Evolutionary conservation across 2,113 vertebrate genomes (phyloP), one percentile per base, ranked within the genome.

Genomic region (Pachycephala philippinensis): DNA sequence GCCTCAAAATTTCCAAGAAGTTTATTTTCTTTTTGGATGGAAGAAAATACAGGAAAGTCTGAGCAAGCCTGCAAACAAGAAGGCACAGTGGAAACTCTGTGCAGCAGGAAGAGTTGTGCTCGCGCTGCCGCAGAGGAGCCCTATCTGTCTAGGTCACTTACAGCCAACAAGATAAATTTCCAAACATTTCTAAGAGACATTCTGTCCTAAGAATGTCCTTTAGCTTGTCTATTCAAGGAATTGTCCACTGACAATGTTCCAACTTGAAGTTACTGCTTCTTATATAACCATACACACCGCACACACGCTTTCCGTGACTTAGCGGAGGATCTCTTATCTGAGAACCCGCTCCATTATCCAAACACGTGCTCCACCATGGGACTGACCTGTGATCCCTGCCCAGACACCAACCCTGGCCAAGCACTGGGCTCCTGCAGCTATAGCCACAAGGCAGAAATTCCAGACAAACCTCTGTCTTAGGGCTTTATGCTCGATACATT

Each of bases 341-440:
- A 75, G 72, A 80, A 66, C 28, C 33, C 80, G 5, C 40, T 47
- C 81, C 84, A 74, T 66, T 22, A 90, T 64, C 63, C 68, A 77
- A 63, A 77, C 90, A 95, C 44, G 72, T 95, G 97, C 94, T 79
- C 21, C 54, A 93, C 98, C 98, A 98, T 92, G 96, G 96, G 98
- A 98, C 96, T 92, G 84, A 94, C 95, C 96, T 95, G 94, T 97
- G 97, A 98, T 59, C 88, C 31, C 85, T 93, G 95, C 88, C 88
- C 94, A 94, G 63, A 84, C 84, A 94, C 84, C 81, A 65, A 74
- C 59, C 92, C 78, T 5, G 22, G 33, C 50, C 31, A 24, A n/a
- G 76, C 60, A 72, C 75, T 12, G 14, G 23, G 35, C 37, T 93
- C 45, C 81, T 37, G 66, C 47, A 85, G 71, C 87, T 63, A 78